Conservation (phyloP, 2,113 vertebrate genomes). For the Thryonomys swinderianus region DNA sequence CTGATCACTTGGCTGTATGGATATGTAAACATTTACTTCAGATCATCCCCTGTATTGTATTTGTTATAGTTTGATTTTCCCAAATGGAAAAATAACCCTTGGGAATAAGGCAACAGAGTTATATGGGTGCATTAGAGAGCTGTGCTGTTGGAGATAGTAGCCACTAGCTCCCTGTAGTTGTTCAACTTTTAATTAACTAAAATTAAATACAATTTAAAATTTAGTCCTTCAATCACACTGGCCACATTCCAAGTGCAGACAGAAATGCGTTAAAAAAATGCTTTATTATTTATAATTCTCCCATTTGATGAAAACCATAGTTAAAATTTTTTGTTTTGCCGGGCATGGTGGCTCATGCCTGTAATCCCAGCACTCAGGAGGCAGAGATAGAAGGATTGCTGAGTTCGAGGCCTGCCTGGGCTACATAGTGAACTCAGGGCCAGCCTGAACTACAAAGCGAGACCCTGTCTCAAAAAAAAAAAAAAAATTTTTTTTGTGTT, state of each 20-base stretch:
- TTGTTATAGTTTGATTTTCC: not conserved
- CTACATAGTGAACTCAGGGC: no score
- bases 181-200: conserved; percentile 3
- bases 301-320: not conserved
- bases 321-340: not conserved
- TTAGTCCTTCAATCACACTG: not conserved
- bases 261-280: not conserved
- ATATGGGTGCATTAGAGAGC: not conserved
- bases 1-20: not conserved
- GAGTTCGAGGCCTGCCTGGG: no score
- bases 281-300: not conserved
- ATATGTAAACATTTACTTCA: not conserved
- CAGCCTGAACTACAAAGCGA: no score
- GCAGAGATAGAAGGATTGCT: no score
- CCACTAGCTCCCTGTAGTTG: not conserved
- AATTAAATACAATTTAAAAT: conserved; percentile 2
- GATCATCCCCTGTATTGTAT: not conserved
- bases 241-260: not conserved
- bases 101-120: not conserved
- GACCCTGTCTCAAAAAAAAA: no score
- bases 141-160: not conserved
- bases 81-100: not conserved
- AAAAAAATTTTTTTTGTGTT: no score
- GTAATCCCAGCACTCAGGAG: no score
- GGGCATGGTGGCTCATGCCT: no score